Percentiles rank a stretch among this genome's conserved stretches.
These are phyloP conservation scores for Geodia barretti DNA, from an alignment of 37 sponge, comb jelly and placozoan species.

Conservation along the genomic window DNA sequence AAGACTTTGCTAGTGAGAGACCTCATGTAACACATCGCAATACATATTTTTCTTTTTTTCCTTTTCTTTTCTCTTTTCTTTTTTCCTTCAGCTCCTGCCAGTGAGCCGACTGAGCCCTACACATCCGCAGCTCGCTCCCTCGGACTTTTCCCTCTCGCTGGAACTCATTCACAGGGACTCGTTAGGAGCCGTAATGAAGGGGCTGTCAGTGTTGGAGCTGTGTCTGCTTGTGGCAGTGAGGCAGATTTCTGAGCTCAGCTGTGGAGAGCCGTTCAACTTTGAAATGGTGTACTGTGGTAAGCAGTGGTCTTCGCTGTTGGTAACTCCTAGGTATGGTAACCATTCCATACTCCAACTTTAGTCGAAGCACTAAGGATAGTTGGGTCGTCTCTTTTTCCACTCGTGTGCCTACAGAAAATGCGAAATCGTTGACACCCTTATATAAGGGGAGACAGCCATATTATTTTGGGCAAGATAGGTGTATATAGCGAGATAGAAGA, in stretches of 20 bases:
- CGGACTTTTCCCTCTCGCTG: constrained; percentile 34
- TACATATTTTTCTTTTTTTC: not conserved
- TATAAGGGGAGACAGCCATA: no score
- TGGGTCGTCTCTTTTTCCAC: no score
- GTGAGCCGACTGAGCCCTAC: constrained; percentile 17
- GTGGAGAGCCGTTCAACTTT: constrained; percentile 78
- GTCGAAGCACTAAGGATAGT: no score
- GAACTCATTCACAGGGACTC: constrained; percentile 27
- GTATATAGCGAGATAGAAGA: no score
- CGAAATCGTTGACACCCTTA: no score
- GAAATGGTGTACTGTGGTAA: constrained; percentile 89
- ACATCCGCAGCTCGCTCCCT: constrained; percentile 14
- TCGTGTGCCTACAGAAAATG: no score
- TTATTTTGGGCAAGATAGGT: no score
- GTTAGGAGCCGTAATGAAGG: constrained; percentile 32
- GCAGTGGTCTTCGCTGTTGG: not conserved
- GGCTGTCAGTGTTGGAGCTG: constrained; percentile 76
- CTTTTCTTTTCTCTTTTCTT: not conserved
- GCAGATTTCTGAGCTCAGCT: constrained; percentile 42
- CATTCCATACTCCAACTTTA: no score
- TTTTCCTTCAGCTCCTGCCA: constrained; percentile 30
- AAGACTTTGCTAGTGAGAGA: constrained; percentile 1
- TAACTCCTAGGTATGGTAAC: not conserved
- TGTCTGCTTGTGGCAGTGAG: constrained; percentile 77
- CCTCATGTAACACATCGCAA: not conserved